Conservation (phyloP, 2,113 vertebrate genomes). For the Neoarius graeffei region DNA sequence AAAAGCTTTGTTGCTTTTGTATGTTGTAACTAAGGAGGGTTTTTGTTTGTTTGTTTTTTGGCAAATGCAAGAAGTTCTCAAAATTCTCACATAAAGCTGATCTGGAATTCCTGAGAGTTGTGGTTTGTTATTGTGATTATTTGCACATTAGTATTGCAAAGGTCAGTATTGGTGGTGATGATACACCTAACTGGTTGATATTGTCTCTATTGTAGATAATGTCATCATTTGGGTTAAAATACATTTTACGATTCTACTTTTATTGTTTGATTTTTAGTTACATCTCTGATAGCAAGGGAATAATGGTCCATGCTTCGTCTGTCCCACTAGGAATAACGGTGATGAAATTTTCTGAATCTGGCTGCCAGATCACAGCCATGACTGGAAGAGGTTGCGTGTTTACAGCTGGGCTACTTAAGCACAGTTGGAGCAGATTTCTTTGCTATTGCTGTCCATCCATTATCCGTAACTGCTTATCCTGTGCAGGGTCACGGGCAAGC, state of each 20-base stretch:
- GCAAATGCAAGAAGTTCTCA: not conserved
- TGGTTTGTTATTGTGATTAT: not conserved
- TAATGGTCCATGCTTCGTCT: not conserved
- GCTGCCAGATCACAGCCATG: not conserved
- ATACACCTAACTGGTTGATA: not conserved
- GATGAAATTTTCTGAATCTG: not conserved
- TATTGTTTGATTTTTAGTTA: not conserved
- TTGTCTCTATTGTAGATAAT: slow-evolving; percentile 38
- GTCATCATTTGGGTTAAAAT: slow-evolving; percentile 38
- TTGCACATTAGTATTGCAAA: not conserved
- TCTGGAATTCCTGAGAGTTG: not conserved
- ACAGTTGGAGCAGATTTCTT: not conserved
- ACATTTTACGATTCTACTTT: slow-evolving; percentile 39
- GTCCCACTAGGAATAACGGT: not conserved
- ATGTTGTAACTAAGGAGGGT: not conserved
- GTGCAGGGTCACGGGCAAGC: too few relatives aligned
- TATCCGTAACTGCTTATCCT: too few relatives aligned
- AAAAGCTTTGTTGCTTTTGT: not conserved
- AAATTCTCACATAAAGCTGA: not conserved
- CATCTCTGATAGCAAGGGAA: not conserved
- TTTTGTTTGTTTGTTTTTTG: not conserved
- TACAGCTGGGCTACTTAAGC: not conserved
- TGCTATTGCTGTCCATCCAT: not conserved
- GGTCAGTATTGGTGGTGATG: not conserved
- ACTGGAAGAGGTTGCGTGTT: not conserved